Percentiles rank a stretch among this genome's conserved stretches.
Evolutionary conservation across 30 jellyfish, hydroid and myxozoan genomes (phyloP).

Genomic region (Aurelia sp.): DNA sequence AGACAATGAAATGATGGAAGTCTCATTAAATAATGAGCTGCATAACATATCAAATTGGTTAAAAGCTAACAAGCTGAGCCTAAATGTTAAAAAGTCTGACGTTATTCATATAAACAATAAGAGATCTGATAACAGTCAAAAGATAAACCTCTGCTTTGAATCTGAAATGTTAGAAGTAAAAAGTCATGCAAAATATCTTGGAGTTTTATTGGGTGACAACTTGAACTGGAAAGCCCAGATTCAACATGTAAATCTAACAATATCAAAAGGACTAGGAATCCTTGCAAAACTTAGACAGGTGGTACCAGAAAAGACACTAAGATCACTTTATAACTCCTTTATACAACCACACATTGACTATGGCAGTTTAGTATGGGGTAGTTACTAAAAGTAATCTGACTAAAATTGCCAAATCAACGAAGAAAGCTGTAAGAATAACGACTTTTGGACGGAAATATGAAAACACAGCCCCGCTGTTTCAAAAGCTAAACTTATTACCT

Average conservation of each 20-base stretch:
- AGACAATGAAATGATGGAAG: too few species aligned
- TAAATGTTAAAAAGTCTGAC: too few species aligned
- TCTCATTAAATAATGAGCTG: too few species aligned
- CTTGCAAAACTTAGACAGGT: constrained; percentile 7
- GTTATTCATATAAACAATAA: too few species aligned
- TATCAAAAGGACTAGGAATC: constrained; percentile 1
- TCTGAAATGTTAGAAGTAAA: not conserved
- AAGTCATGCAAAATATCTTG: constrained; percentile 15
- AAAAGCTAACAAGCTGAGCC: too few species aligned
- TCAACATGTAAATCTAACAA: constrained; percentile 2
- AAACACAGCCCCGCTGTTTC: not conserved
- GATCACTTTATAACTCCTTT: constrained; percentile 17
- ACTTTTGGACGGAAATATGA: not conserved
- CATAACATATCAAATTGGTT: too few species aligned
- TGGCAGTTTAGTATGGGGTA: constrained; percentile 26
- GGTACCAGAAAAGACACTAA: constrained; percentile 22
- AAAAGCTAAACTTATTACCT: not conserved
- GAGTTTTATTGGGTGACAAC: constrained; percentile 15
- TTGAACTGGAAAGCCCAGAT: constrained; percentile 46
- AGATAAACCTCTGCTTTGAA: not conserved
- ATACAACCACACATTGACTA: constrained; percentile 38
- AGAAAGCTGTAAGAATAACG: constrained; percentile 1
- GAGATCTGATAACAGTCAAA: not conserved
- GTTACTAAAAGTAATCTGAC: not conserved
- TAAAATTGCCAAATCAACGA: not conserved